These are phyloP conservation scores for Pseudomyrmex gracilis DNA, from an alignment of 1,140 invertebrate genomes.

Conservation along the genomic window DNA sequence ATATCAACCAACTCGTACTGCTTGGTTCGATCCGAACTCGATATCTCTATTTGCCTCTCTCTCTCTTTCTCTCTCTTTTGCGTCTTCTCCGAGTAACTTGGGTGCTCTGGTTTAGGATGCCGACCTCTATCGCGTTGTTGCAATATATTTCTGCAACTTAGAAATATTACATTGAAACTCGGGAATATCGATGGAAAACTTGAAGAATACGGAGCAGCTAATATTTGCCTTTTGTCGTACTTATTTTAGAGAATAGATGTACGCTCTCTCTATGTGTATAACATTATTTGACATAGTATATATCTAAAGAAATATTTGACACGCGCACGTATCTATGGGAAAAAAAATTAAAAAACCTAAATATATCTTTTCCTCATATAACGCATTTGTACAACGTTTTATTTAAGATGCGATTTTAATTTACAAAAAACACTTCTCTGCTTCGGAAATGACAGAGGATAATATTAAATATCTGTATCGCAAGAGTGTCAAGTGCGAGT, in stretches of 20 bases:
- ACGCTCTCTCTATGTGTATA: neutral
- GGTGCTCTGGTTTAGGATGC: slow-evolving; percentile 61
- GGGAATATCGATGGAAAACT: slow-evolving; percentile 47
- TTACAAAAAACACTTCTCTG: neutral
- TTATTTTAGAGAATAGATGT: neutral
- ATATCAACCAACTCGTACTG: slow-evolving; percentile 73
- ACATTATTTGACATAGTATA: neutral
- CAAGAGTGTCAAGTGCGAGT: neutral
- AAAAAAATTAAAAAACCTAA: neutral
- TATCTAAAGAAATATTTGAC: neutral
- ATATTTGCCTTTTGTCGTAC: slow-evolving; percentile 61
- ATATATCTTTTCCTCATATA: neutral
- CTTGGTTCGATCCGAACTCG: slow-evolving; percentile 50
- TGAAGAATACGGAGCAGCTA: slow-evolving; percentile 46
- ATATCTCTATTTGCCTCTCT: slow-evolving; percentile 47
- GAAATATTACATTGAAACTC: slow-evolving; percentile 66
- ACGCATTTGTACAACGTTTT: neutral
- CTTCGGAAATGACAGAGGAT: neutral
- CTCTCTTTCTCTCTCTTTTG: neutral
- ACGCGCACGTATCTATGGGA: neutral
- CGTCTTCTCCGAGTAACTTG: neutral
- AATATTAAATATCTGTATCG: neutral
- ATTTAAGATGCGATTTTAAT: neutral
- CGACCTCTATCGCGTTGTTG: slow-evolving; percentile 59
- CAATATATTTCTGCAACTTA: slow-evolving; percentile 73